phyloP scores from a whole-genome alignment of 2,113 vertebrate species.

The Dasypus novemcinctus region DNA sequence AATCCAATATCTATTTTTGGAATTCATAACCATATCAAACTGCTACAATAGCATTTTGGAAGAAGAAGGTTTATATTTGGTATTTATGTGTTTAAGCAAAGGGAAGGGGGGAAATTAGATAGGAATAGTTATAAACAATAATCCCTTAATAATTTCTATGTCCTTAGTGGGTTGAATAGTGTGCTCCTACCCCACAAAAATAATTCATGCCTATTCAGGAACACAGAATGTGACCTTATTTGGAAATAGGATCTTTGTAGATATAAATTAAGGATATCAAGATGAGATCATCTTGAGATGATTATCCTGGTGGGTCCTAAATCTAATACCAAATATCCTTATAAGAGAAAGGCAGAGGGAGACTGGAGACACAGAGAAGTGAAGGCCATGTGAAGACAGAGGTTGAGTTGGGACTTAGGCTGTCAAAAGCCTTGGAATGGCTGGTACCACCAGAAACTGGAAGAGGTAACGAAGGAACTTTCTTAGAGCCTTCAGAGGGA shows the following conservation, averaged over 20 bases:
- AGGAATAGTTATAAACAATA: background rate
- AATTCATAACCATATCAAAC: no score
- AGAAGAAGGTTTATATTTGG: background rate
- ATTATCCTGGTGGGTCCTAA: background rate
- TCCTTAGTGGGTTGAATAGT: background rate
- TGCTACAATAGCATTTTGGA: background rate
- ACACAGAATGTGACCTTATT: background rate
- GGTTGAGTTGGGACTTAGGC: background rate
- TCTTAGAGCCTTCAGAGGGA: background rate
- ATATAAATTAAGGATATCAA: background rate
- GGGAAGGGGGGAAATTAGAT: background rate
- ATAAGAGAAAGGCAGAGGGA: background rate
- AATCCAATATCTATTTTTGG: no score
- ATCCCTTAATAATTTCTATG: constrained; percentile 11
- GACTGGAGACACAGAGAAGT: background rate
- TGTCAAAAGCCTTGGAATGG: background rate
- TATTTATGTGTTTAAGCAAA: background rate
- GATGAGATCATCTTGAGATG: background rate
- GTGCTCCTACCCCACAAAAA: background rate
- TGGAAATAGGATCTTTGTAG: constrained; percentile 4
- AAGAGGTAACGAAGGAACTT: background rate
- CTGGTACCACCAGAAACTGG: no score
- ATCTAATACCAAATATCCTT: background rate
- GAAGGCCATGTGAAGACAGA: background rate
- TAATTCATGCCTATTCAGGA: background rate